Evolutionary conservation across 2,888 invertebrate species (phyloP), one percentile per base, ranked within the genome.

Genomic region (Neuroscelio doddi): DNA sequence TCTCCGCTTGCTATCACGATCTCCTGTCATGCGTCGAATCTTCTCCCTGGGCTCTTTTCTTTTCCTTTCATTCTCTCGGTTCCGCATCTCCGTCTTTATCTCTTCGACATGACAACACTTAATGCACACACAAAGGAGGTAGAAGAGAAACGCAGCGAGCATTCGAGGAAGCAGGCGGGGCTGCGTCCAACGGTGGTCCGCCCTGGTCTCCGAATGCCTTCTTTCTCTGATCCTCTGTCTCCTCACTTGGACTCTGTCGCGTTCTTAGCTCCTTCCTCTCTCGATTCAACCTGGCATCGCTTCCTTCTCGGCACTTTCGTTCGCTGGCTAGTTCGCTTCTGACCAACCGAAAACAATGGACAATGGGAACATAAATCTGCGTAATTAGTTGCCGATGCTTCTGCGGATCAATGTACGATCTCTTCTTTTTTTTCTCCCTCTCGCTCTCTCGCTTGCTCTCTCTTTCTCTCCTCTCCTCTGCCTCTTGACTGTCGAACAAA

Each of bases 311-410:
- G 46, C 66, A 52, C 49, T 67, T 57, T 68, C 69, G 64, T 64
- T 69, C 68, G 64, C 70, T 61, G 17, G 24, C 24, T 29, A 21
- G 29, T 29, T 30, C 81, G 79, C 83, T 85, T 87, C 87, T 87
- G 86, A 85, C 86, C 86, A 86, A 85, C 87, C 87, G 87, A 83
- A 89, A 90, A 92, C 92, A 92, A 92, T 92, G 92, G 90, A 93
- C 93, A 93, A 93, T 93, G 91, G 93, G 88, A 87, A 91, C 92
- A 93, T 93, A 93, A 93, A 93, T 93, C 93, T 93, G 92, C 91
- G 93, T 93, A 93, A 93, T 93, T 93, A 93, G 93, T 92, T 91
- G 90, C 89, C 87, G 87, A 87, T 86, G 87, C 86, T 81, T 85
- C 76, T 76, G 79, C 80, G 84, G 83, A 84, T 84, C 83, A 79